Percentiles rank a stretch among this genome's conserved stretches.
phyloP scores from a whole-genome alignment of 30 jellyfish, hydroid and myxozoan genomes.

The Haliclystus octoradiatus region DNA sequence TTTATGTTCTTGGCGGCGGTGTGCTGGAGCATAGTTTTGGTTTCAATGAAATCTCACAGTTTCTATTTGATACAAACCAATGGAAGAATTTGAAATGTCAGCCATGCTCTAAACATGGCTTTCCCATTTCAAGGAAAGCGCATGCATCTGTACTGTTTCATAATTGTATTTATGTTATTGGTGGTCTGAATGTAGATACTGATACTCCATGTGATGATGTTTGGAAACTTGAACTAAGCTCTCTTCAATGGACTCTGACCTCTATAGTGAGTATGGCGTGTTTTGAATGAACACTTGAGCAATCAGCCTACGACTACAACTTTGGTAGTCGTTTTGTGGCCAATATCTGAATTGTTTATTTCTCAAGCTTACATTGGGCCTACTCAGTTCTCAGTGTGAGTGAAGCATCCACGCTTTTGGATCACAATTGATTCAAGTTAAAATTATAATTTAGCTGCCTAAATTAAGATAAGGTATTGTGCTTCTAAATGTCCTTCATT shows the following conservation, averaged over 20 bases:
- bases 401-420: too few relatives aligned
- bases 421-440: too few relatives aligned
- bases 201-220: constrained; percentile 18
- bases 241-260: constrained; percentile 47
- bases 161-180: constrained; percentile 44
- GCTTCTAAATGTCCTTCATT: too few relatives aligned
- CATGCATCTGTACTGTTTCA: constrained; percentile 58
- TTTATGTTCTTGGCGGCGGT: constrained; percentile 68
- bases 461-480: too few relatives aligned
- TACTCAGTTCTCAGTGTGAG: too few relatives aligned
- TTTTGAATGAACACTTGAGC: too few relatives aligned
- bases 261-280: too few relatives aligned
- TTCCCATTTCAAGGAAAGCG: constrained; percentile 49
- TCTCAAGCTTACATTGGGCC: too few relatives aligned
- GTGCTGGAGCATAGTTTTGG: constrained; percentile 6
- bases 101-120: constrained; percentile 5
- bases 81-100: constrained; percentile 32
- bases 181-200: constrained; percentile 27
- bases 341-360: too few relatives aligned
- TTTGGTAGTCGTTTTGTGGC: too few relatives aligned
- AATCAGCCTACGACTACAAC: too few relatives aligned
- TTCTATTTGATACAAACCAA: constrained; percentile 11
- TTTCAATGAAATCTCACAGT: constrained; percentile 24
- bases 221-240: constrained; percentile 42
- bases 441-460: too few relatives aligned